phyloP scores from a whole-genome alignment of 2,888 invertebrate species.

The Herminia tarsipennalis region DNA sequence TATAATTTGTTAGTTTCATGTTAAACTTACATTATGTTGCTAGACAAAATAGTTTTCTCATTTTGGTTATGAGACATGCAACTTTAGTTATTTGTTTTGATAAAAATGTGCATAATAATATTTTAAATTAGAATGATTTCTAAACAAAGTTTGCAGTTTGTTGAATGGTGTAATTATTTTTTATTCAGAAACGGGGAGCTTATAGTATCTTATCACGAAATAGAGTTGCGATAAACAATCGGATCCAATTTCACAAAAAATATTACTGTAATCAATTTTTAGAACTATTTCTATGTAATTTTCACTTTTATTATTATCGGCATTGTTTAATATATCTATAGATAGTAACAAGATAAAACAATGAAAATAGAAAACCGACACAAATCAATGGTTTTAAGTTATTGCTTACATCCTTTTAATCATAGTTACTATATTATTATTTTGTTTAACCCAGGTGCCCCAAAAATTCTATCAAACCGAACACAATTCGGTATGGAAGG shows the following conservation, averaged over 20 bases:
- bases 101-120: not conserved
- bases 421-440: too few relatives aligned
- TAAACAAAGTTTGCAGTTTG: constrained; percentile 1
- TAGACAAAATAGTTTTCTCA: not conserved
- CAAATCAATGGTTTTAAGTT: too few relatives aligned
- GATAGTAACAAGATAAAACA: too few relatives aligned
- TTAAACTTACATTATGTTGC: too few relatives aligned
- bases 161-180: constrained; percentile 1
- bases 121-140: not conserved
- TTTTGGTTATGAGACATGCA: constrained; percentile 8
- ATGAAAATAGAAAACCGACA: too few relatives aligned
- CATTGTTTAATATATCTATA: too few relatives aligned
- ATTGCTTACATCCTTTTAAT: too few relatives aligned
- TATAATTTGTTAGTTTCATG: not conserved
- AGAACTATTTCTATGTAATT: too few relatives aligned
- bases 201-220: not conserved
- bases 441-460: constrained; percentile 85
- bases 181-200: not conserved
- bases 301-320: too few relatives aligned
- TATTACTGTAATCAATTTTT: too few relatives aligned
- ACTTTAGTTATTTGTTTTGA: not conserved
- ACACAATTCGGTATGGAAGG: constrained; percentile 94
- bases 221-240: not conserved
- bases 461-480: constrained; percentile 92
- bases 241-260: too few relatives aligned